Conservation (phyloP, 2,888 invertebrate genomes). For the Agriopis leucophaearia region DNA sequence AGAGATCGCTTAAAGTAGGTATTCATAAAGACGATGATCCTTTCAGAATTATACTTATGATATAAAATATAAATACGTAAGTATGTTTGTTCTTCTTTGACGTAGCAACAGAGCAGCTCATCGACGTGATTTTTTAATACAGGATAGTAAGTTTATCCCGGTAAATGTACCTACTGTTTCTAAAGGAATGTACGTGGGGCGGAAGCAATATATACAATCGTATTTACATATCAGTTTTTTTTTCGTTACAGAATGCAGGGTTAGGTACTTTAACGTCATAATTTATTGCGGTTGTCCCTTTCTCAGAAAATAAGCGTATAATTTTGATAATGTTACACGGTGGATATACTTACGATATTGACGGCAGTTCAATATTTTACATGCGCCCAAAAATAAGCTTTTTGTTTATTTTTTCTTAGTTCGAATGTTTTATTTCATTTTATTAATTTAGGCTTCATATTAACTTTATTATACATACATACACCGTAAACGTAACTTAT, state of each 20-base stretch:
- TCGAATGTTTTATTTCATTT: background rate
- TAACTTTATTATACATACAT: too few species aligned
- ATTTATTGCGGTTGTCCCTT: conserved; percentile 18
- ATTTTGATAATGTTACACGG: conserved; percentile 6
- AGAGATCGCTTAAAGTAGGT: too few species aligned
- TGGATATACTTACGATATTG: background rate
- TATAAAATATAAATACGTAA: background rate
- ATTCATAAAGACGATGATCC: too few species aligned
- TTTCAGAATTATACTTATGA: background rate
- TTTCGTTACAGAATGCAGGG: background rate
- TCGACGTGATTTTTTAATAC: too few species aligned
- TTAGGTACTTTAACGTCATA: conserved; percentile 13
- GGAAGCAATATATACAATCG: too few species aligned
- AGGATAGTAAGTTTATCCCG: too few species aligned
- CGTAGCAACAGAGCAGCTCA: too few species aligned
- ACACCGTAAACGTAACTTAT: too few species aligned
- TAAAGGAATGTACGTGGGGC: too few species aligned
- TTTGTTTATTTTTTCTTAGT: conserved; percentile 3
- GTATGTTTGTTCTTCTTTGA: too few species aligned
- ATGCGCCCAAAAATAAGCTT: background rate
- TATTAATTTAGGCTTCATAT: too few species aligned
- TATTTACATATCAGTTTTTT: background rate
- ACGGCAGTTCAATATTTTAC: background rate
- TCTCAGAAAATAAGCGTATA: conserved; percentile 17
- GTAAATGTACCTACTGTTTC: too few species aligned